Conservation (phyloP, 2,888 invertebrate species). For the Papilio protenor region DNA sequence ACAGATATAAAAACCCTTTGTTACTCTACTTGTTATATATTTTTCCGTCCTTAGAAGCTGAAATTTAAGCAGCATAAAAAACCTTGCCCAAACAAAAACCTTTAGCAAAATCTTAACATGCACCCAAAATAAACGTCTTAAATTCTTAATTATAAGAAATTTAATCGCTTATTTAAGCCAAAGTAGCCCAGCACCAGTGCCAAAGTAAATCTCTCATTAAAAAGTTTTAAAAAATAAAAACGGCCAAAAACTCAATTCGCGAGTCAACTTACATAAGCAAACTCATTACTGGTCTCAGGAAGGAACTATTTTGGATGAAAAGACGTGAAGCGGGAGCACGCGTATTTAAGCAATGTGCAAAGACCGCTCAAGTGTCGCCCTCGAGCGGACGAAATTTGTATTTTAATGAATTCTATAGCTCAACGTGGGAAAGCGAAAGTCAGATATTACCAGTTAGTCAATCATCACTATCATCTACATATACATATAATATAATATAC, state of each 20-base stretch:
- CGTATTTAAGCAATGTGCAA: slow-evolving; percentile 27
- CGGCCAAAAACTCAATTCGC: slow-evolving; percentile 20
- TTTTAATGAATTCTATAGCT: slow-evolving; percentile 15
- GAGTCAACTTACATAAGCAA: slow-evolving; percentile 61
- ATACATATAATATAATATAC: background rate
- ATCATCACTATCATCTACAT: background rate
- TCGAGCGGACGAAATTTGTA: slow-evolving; percentile 25
- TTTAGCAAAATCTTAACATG: background rate
- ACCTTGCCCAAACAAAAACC: no score
- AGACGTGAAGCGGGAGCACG: slow-evolving; percentile 49
- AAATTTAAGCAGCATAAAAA: background rate
- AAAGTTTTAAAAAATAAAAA: slow-evolving; percentile 22
- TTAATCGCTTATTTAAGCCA: slow-evolving; percentile 25
- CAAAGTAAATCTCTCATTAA: slow-evolving; percentile 33
- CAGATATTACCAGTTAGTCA: background rate
- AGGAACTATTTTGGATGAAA: slow-evolving; percentile 82
- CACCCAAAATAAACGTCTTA: background rate
- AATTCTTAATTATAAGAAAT: slow-evolving; percentile 26
- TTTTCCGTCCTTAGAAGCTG: background rate
- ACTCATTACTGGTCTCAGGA: slow-evolving; percentile 82
- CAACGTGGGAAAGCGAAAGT: background rate
- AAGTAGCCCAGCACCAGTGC: slow-evolving; percentile 18
- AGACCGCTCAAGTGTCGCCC: slow-evolving; percentile 7
- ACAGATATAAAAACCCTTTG: background rate
- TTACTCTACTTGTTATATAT: background rate